Evolutionary conservation across 2,888 invertebrate genomes (phyloP).

Genomic region (Dasypogon diadema): DNA sequence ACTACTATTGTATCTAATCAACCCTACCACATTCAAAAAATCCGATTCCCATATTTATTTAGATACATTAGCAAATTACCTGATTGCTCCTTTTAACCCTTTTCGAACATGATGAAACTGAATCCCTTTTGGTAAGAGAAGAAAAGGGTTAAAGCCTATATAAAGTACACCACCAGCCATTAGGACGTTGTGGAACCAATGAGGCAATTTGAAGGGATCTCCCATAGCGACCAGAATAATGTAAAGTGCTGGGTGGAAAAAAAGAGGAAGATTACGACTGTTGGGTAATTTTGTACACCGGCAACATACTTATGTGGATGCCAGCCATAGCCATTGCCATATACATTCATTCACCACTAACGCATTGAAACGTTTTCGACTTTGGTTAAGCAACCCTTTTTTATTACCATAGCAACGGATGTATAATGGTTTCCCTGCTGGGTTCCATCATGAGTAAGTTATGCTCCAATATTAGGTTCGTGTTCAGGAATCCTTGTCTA

Average conservation of each 20-base stretch:
- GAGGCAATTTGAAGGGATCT: conserved; percentile 44
- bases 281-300: conserved; percentile 8
- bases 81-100: conserved; percentile 9
- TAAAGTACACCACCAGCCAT: conserved; percentile 2
- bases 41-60: background rate
- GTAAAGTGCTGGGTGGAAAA: background rate
- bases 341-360: background rate
- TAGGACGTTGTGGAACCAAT: conserved; percentile 37
- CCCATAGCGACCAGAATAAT: background rate
- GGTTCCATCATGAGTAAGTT: conserved; percentile 40
- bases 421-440: conserved; percentile 36
- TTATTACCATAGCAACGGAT: conserved; percentile 43
- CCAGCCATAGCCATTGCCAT: no score
- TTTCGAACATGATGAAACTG: background rate
- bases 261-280: background rate
- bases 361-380: conserved; percentile 23
- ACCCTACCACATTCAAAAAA: no score
- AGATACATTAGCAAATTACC: background rate
- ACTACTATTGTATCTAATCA: no score
- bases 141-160: conserved; percentile 20
- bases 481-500: background rate
- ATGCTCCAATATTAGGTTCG: conserved; percentile 12
- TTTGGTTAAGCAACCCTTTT: conserved; percentile 46
- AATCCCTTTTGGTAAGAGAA: background rate
- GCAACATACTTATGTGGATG: background rate